Evolutionary conservation across 2,888 invertebrate species (phyloP).

Genomic region (Notocelia uddmanniana): DNA sequence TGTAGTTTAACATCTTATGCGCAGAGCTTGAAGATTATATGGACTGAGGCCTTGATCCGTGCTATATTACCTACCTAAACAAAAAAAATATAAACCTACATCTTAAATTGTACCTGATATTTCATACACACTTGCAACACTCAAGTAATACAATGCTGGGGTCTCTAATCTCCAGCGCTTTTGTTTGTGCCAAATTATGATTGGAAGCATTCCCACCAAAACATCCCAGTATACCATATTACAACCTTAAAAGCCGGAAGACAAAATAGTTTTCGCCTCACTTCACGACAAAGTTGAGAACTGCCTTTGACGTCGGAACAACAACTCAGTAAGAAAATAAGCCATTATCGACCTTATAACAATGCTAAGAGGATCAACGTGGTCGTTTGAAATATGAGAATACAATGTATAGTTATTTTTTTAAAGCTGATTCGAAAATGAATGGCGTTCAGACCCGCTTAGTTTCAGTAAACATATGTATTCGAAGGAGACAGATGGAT

Average conservation of each 20-base stretch:
- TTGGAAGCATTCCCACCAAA: slow-evolving; percentile 23
- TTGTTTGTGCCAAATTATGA: slow-evolving; percentile 33
- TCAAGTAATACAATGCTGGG: neutral
- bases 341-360: neutral
- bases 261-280: neutral
- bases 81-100: too few species aligned
- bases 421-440: too few species aligned
- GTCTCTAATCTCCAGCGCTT: slow-evolving; percentile 6
- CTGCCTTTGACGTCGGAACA: neutral
- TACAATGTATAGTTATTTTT: neutral
- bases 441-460: too few species aligned
- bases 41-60: too few species aligned
- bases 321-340: neutral
- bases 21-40: too few species aligned
- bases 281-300: neutral
- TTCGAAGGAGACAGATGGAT: too few species aligned
- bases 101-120: too few species aligned
- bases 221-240: neutral
- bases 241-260: neutral
- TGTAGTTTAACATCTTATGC: too few species aligned
- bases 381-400: neutral
- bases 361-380: neutral
- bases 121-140: too few species aligned
- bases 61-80: too few species aligned
- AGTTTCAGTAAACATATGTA: too few species aligned